Conservation (phyloP, 2,113 vertebrate genomes). For the Sapayoa aenigma region DNA sequence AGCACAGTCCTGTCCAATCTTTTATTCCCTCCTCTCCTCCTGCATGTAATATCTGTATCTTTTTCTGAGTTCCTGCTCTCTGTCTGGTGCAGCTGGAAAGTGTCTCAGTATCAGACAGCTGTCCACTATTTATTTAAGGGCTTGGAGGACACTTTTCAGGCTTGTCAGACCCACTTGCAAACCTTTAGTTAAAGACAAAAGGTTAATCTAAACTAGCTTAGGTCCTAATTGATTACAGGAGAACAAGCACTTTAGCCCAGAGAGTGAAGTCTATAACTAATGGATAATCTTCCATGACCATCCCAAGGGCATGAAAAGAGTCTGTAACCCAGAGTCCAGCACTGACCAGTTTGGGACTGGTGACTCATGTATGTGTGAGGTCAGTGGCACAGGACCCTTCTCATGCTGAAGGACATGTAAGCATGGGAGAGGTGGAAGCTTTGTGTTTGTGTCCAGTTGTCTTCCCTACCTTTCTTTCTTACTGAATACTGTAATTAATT, state of each 20-base stretch:
- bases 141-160: neutral
- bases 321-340: neutral
- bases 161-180: neutral
- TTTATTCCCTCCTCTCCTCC: neutral
- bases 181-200: neutral
- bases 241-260: constrained; percentile 9
- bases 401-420: neutral
- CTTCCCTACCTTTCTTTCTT: neutral
- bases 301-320: neutral
- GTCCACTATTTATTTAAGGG: neutral
- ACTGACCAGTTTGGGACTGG: neutral
- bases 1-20: neutral
- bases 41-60: neutral
- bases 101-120: neutral
- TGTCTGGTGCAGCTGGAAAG: neutral
- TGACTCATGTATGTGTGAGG: accelerated
- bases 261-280: neutral
- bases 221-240: neutral
- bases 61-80: neutral
- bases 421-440: neutral
- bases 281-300: neutral
- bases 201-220: neutral
- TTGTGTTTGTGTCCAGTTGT: neutral
- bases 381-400: neutral
- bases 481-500: neutral